These are phyloP conservation scores for Ageneiosus marmoratus DNA, from an alignment of 2,113 vertebrate genomes.

Conservation along the genomic window DNA sequence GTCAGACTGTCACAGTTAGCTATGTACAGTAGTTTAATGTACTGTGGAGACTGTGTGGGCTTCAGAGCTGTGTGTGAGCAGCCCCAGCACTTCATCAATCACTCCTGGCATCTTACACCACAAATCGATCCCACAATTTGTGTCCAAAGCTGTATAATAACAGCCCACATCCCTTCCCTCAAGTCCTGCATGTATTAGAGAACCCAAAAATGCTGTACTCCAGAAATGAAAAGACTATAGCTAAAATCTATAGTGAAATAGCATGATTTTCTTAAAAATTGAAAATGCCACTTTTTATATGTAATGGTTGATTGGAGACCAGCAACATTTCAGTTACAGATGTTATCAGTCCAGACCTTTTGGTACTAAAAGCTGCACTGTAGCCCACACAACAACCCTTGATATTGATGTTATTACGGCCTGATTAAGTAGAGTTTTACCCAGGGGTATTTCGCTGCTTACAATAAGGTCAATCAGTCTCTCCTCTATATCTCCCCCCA, in stretches of 20 bases:
- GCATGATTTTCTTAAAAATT: background rate
- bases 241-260: constrained; percentile 3
- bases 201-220: constrained; percentile 24
- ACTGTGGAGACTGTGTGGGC: constrained; percentile 53
- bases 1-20: constrained; percentile 32
- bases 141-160: constrained; percentile 58
- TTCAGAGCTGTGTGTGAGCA: constrained; percentile 55
- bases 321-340: constrained; percentile 39
- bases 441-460: constrained; percentile 52
- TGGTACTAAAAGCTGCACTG: constrained; percentile 39
- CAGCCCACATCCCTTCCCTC: constrained; percentile 59
- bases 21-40: constrained; percentile 41
- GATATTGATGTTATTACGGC: constrained; percentile 59
- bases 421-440: constrained; percentile 62
- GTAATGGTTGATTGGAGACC: background rate
- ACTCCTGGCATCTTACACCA: constrained; percentile 57
- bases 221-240: background rate
- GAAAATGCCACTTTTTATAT: constrained; percentile 10
- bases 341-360: constrained; percentile 40
- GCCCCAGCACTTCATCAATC: constrained; percentile 69
- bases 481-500: constrained; percentile 37
- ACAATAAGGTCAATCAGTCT: constrained; percentile 45
- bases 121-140: constrained; percentile 56
- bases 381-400: constrained; percentile 45
- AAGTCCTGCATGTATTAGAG: constrained; percentile 49